phyloP scores from a whole-genome alignment of 2,113 vertebrate genomes.

The Sterrhoptilus dennistouni region DNA sequence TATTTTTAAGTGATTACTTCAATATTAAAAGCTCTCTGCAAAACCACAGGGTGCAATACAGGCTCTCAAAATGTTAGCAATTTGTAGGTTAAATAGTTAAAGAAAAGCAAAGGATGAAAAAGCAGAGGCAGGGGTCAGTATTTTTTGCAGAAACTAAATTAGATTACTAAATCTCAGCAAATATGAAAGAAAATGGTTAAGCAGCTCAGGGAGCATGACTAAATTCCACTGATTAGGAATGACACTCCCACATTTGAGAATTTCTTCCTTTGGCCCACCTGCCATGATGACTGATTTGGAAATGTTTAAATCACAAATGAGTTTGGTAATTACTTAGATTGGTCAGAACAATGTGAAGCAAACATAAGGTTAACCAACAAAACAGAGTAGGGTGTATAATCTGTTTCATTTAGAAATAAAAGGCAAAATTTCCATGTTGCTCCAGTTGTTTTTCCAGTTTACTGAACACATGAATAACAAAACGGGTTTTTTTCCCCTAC shows the following conservation, averaged over 20 bases:
- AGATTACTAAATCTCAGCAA: neutral
- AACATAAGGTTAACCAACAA: conserved; percentile 3
- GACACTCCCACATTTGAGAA: conserved; percentile 12
- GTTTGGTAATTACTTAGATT: conserved; percentile 28
- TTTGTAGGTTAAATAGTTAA: neutral
- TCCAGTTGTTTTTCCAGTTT: neutral
- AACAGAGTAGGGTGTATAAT: neutral
- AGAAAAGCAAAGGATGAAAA: neutral
- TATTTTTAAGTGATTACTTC: neutral
- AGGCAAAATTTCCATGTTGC: neutral
- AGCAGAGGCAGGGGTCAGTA: neutral
- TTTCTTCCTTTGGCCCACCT: conserved; percentile 30
- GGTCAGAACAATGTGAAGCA: neutral
- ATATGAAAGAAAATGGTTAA: conserved; percentile 24
- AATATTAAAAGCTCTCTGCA: neutral
- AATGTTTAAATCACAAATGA: conserved; percentile 17
- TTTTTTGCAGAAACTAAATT: neutral
- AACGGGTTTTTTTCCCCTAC: neutral
- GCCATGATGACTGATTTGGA: conserved; percentile 15
- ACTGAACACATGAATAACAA: neutral
- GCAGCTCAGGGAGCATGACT: neutral
- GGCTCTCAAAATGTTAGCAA: neutral
- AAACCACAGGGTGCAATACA: neutral
- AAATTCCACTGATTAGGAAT: neutral
- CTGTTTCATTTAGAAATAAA: neutral